Percentiles rank a stretch among this genome's conserved stretches.
phyloP scores from a whole-genome alignment of 1,140 invertebrate species.

The Tetraneura akinire region DNA sequence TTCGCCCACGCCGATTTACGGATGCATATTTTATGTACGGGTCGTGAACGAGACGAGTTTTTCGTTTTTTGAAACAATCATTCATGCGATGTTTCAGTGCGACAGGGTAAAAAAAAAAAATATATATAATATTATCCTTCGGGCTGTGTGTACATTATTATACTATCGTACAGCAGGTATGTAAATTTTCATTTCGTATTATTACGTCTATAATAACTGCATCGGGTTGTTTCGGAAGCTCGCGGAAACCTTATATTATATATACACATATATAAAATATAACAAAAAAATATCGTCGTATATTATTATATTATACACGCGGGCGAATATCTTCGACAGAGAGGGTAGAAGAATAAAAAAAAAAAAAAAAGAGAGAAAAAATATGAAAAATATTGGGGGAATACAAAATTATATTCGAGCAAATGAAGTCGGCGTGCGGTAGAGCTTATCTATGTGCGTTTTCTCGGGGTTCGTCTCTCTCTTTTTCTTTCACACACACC shows the following conservation, averaged over 20 bases:
- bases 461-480: too few relatives aligned
- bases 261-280: too few relatives aligned
- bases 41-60: not conserved
- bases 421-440: slow-evolving; percentile 50
- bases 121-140: not conserved
- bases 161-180: slow-evolving; percentile 45
- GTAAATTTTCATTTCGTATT: slow-evolving; percentile 47
- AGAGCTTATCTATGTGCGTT: slow-evolving; percentile 40
- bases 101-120: slow-evolving; percentile 18
- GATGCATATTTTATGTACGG: slow-evolving; percentile 30
- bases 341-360: not conserved
- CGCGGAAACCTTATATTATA: slow-evolving; percentile 39
- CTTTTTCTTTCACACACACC: too few relatives aligned
- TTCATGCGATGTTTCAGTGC: slow-evolving; percentile 4
- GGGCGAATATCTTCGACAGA: not conserved
- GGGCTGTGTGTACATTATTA: slow-evolving; percentile 24
- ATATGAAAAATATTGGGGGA: slow-evolving; percentile 42
- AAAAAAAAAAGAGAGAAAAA: slow-evolving; percentile 35
- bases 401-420: slow-evolving; percentile 42
- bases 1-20: slow-evolving; percentile 16
- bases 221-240: slow-evolving; percentile 3
- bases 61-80: slow-evolving; percentile 42
- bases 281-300: slow-evolving; percentile 48
- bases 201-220: slow-evolving; percentile 45
- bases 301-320: slow-evolving; percentile 19